A percentile compares a stretch with the other conserved stretches of the same genome.
Conservation (phyloP, 2,888 invertebrate species). For the Mallateleia sp. region DNA sequence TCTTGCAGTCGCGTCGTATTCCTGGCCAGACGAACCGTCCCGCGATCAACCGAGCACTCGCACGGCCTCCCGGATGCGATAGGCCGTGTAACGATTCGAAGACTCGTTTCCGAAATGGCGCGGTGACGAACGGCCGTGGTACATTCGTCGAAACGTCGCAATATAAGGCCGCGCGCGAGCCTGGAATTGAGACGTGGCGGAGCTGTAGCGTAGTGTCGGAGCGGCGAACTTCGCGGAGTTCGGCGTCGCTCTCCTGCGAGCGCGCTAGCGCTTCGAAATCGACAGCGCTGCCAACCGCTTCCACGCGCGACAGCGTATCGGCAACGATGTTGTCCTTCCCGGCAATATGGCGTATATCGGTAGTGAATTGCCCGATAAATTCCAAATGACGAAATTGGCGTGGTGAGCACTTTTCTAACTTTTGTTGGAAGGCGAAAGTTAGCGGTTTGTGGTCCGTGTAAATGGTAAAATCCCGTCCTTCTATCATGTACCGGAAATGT, state of each 20-base stretch:
- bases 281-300: conserved; percentile 4
- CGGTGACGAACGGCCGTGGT: conserved; percentile 73
- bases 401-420: conserved; percentile 35
- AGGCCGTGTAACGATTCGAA: conserved; percentile 80
- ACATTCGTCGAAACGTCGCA: background rate
- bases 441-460: conserved; percentile 75
- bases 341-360: conserved; percentile 51
- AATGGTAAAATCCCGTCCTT: conserved; percentile 42
- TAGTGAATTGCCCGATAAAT: conserved; percentile 61
- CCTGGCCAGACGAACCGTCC: conserved; percentile 87
- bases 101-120: conserved; percentile 48
- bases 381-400: conserved; percentile 45
- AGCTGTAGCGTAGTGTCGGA: background rate
- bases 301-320: conserved; percentile 65
- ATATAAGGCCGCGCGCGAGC: conserved; percentile 86
- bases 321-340: conserved; percentile 63
- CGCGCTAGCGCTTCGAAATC: conserved; percentile 16
- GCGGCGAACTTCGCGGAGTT: background rate
- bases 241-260: conserved; percentile 13
- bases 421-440: conserved; percentile 30
- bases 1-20: conserved; percentile 84
- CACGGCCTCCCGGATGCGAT: conserved; percentile 80
- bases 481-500: background rate
- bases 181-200: conserved; percentile 27
- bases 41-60: conserved; percentile 82